Base-by-base conservation (phyloP, 2,113 vertebrate species). In the Macquaria ambigua region DNA sequence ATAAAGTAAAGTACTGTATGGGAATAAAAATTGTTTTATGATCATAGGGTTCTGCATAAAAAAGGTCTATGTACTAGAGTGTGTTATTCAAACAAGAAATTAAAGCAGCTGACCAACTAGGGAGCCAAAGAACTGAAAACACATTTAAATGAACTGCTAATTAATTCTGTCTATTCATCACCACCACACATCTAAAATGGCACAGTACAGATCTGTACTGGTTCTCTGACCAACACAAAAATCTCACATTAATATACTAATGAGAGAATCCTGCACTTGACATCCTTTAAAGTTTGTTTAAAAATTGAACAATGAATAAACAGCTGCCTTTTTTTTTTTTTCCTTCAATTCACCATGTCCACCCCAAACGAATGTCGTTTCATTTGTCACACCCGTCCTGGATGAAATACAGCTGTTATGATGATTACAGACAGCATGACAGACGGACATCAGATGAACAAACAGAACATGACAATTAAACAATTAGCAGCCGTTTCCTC, bases 401-500 rank as follows among this genome's bases (percentile, higher is more conserved):
- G 90, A 93, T 93, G 87, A 94, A 93, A 93, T 92, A 76, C 84
- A 92, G 90, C 92, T 88, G 95, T 91, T 84, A 75, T 88, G 91
- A 85, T 92, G 81, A 82, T 78, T 69, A 79, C 78, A 91, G 88
- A 84, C 8, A 84, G 87, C 75, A 83, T 89, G 84, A 78, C 58
- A 84, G 87, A 93, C 39, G 76, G 79, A 93, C 82, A 85, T 85
- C 74, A 88, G 89, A 94, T 85, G 92, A 81, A 90, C 18, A 86
- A 84, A 79, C 83, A 68, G 28, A 83, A 84, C 76, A 76, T 77
- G 80, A 89, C 78, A 78, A 74, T 96, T 95, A 97, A 98, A 96
- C 85, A 96, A 95, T 98, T 97, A 98, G 97, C 97, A 97, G 97
- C 96, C 96, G 84, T 94, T 87, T 81, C 75, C 77, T 74, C 61